Evolutionary conservation across 2,113 vertebrate genomes (phyloP).

Genomic region (Silurus meridionalis): DNA sequence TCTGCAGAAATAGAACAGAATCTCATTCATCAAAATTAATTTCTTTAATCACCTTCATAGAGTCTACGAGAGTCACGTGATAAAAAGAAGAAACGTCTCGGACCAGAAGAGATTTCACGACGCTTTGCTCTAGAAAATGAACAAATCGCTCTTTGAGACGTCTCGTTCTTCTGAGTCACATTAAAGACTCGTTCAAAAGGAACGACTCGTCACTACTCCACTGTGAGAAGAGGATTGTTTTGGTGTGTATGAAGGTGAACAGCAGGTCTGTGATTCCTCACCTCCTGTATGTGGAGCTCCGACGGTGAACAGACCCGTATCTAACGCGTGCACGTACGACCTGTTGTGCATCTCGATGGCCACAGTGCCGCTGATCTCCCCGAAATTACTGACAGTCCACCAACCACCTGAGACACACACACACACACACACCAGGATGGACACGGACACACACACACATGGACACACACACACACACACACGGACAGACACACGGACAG

Average conservation of each 20-base stretch:
- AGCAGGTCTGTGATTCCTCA: conserved; percentile 51
- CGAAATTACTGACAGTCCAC: conserved; percentile 85
- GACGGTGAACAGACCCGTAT: conserved; percentile 93
- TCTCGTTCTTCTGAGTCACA: too few relatives aligned
- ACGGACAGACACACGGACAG: not conserved
- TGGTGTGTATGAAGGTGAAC: not conserved
- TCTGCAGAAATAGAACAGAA: conserved; percentile 68
- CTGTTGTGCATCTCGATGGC: conserved; percentile 94
- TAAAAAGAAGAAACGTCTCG: too few relatives aligned
- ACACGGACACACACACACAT: not conserved
- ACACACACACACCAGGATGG: not conserved
- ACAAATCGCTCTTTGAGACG: too few relatives aligned
- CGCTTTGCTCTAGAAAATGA: too few relatives aligned
- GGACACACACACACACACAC: not conserved
- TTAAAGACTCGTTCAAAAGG: too few relatives aligned
- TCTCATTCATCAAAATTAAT: too few relatives aligned
- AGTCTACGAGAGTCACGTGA: too few relatives aligned
- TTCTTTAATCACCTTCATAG: too few relatives aligned
- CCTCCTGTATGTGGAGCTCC: conserved; percentile 91
- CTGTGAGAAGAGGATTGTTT: not conserved
- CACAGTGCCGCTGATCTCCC: conserved; percentile 88
- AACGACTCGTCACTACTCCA: not conserved
- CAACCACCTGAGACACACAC: conserved; percentile 78
- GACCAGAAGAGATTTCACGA: too few relatives aligned
- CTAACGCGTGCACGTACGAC: conserved; percentile 89